phyloP scores from a whole-genome alignment of 2,888 invertebrate genomes.

The Eilema depressum region DNA sequence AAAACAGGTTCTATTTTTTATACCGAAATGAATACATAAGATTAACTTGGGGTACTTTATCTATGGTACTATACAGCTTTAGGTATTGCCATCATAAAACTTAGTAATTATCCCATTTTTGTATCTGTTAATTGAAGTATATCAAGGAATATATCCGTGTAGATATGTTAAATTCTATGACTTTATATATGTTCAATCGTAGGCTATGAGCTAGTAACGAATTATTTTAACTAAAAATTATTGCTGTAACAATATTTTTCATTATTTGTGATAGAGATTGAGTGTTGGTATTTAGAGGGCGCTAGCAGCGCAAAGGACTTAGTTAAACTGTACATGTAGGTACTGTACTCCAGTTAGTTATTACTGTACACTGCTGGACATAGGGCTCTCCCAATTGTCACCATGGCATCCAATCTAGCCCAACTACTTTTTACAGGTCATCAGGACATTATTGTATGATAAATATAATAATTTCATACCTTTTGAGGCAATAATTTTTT shows the following conservation, averaged over 20 bases:
- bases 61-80: background rate
- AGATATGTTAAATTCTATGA: constrained; percentile 46
- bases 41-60: background rate
- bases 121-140: constrained; percentile 30
- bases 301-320: background rate
- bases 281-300: background rate
- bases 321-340: too few relatives aligned
- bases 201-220: constrained; percentile 31
- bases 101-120: constrained; percentile 24
- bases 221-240: background rate
- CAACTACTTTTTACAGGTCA: too few relatives aligned
- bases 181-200: constrained; percentile 41
- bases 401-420: too few relatives aligned
- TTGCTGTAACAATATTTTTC: background rate
- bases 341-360: too few relatives aligned
- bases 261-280: background rate
- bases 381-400: too few relatives aligned
- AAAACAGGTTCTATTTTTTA: background rate
- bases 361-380: too few relatives aligned
- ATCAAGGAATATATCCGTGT: constrained; percentile 43
- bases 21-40: background rate
- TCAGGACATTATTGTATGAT: too few relatives aligned
- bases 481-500: background rate
- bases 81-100: constrained; percentile 22
- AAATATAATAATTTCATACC: background rate